These are phyloP conservation scores for Rostratula benghalensis DNA, from an alignment of 2,113 vertebrate genomes.

Conservation along the genomic window DNA sequence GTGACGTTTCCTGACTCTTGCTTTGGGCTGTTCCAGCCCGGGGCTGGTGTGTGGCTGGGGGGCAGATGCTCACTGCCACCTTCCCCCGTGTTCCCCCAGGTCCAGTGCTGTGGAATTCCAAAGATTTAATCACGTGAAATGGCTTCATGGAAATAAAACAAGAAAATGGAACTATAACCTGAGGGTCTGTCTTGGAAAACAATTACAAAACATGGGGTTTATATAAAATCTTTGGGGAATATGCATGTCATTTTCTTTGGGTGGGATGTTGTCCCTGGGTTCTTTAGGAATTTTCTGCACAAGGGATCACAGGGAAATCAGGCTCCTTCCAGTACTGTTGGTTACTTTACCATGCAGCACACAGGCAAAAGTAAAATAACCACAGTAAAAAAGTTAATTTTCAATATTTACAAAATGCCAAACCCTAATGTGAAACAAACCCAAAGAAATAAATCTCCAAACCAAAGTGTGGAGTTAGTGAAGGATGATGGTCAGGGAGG, in stretches of 20 bases:
- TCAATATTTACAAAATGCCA: not conserved
- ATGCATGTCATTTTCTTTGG: not conserved
- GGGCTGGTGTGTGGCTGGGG: rapidly evolving
- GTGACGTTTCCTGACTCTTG: not conserved
- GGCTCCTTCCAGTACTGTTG: not conserved
- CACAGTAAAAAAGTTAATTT: not conserved
- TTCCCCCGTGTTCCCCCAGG: rapidly evolving
- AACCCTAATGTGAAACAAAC: not conserved
- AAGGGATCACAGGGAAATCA: not conserved
- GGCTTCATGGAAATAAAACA: rapidly evolving
- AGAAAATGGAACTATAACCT: not conserved
- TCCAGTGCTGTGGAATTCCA: rapidly evolving
- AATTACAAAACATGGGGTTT: not conserved
- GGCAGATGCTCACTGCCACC: not conserved
- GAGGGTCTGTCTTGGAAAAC: not conserved
- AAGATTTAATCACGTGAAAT: not conserved
- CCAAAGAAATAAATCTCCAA: not conserved
- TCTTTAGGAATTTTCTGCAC: not conserved
- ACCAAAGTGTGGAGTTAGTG: not conserved
- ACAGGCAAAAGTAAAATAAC: not conserved
- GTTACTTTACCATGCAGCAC: rapidly evolving
- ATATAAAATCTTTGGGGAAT: not conserved
- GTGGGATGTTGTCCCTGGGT: not conserved
- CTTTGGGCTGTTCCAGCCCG: no score
- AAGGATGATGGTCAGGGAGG: not conserved